Base-by-base conservation (phyloP, 1,140 invertebrate genomes). In the Tetranychus urticae region DNA sequence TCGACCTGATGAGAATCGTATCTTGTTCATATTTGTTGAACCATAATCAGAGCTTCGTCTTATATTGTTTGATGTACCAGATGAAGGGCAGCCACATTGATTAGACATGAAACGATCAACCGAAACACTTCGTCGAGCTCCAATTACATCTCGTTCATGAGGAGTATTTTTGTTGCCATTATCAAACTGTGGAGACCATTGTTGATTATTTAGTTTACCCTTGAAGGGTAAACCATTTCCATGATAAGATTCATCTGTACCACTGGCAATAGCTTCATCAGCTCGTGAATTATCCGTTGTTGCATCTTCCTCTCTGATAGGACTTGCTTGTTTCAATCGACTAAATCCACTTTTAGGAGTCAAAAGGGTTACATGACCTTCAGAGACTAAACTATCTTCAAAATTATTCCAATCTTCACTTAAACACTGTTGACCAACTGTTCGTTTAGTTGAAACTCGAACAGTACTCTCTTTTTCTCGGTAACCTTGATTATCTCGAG, bases 221-320 rank as follows among this genome's bases (percentile, higher is more conserved):
- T 23, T 23, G 23, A 23, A 23, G 23, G 23, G 23, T 23, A 23
- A 0, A 42, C 10, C 39, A 6, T 42, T 42, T 6, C 39, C 39
- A 42, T 0, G 39, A 42, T 42, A 42, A 5, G n/a, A 33, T 52
- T 52, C 55, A 56, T 56, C 55, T 10, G 34, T 56, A 4, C 34
- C 46, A 37, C 59, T 60, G 7, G 14, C 59, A 63, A 67, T 66
- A 10, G 65, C 60, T 62, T 65, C 65, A 61, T 67, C 66, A 34
- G 64, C 62, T 58, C 61, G 65, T 13, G 64, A 66, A 42, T 5
- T 62, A 4, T 62, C 61, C 23, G 37, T 23, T 13, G 42, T 39
- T 64, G 67, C 67, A 48, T 68, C 67, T 48, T 65, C 67, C 60
- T 68, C 67, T 58, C 66, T 63, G 35, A 68, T 68, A n/a, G 66